These are phyloP conservation scores for Hippasteria phrygiana DNA, from an alignment of 53 echinoderm and acorn worm genomes.

Conservation along the genomic window DNA sequence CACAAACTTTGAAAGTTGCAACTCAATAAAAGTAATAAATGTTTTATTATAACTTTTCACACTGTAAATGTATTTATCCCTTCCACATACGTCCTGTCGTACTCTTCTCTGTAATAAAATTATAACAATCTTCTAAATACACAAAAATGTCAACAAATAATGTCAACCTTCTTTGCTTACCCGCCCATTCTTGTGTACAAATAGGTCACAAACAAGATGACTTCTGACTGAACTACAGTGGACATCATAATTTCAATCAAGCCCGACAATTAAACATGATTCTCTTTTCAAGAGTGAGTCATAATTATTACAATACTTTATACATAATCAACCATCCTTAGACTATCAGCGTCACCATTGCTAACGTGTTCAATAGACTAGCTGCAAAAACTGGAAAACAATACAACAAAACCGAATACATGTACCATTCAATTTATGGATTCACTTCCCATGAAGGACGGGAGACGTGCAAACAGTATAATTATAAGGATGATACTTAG, in stretches of 20 bases:
- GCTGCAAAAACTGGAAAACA: neutral
- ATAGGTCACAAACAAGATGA: conserved; percentile 34
- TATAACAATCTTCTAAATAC: conserved; percentile 61
- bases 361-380: neutral
- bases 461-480: too few species aligned
- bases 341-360: too few species aligned
- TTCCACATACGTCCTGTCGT: neutral
- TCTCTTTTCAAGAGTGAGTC: neutral
- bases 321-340: conserved; percentile 1
- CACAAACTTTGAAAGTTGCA: neutral
- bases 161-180: neutral
- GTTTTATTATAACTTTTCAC: conserved; percentile 55
- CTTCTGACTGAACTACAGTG: neutral
- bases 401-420: neutral
- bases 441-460: too few species aligned
- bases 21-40: conserved; percentile 57
- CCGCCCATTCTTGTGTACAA: conserved; percentile 44
- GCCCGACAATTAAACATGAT: neutral
- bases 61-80: conserved; percentile 13
- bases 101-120: conserved; percentile 53
- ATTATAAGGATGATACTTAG: too few species aligned
- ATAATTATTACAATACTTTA: neutral
- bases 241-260: neutral
- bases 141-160: conserved; percentile 56
- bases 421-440: too few species aligned